Evolutionary conservation across 2,888 invertebrate genomes (phyloP), one percentile per base, ranked within the genome.

Genomic region (Fabriciana adippe): DNA sequence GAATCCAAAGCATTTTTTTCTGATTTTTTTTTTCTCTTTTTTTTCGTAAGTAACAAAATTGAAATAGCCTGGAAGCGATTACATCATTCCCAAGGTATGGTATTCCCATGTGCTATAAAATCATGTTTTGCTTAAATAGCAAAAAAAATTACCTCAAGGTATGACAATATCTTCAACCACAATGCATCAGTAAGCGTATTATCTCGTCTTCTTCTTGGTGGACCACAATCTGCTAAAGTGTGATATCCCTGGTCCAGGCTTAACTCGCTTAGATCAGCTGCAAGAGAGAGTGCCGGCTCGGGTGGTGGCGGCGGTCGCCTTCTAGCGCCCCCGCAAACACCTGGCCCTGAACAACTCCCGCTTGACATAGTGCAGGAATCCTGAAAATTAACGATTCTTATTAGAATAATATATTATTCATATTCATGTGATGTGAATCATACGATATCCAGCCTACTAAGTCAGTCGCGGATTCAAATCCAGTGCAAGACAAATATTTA

Each of bases 181-280:
- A 92, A 70, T 11, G 90, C 89, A 71, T 92, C 92, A 69, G 82
- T 89, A 0, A 91, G 81, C 15, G 87, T 86, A 56, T 88, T 89
- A 67, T 92, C 91, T 55, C 87, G 75, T 55, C 90, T 72, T 70
- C 91, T 78, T 50, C 90, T 79, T 0, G 91, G 91, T 0, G 90
- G 91, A 11, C 91, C 90, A 95, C 96, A 85, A 95, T 95, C 83
- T 0, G 96, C 95, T 67, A 97, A 87, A 8, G 97, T 97, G 77
- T 96, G 96, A 88, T 97, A 97, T 1, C 97, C 97, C 84, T 97
- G 96, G 86, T 97, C 97, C 53, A 96, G 90, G 79, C 94, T 95
- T 54, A 96, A 95, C 79, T 92, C 91, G 71, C 92, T 92, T 57
- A 92, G 81, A 73, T 92, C 92, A 0, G 92, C 90, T 2, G 90